Percentiles rank a stretch among this genome's conserved stretches.
These are phyloP conservation scores for Sminthopsis crassicaudata DNA, from an alignment of 2,113 vertebrate genomes.

Conservation along the genomic window DNA sequence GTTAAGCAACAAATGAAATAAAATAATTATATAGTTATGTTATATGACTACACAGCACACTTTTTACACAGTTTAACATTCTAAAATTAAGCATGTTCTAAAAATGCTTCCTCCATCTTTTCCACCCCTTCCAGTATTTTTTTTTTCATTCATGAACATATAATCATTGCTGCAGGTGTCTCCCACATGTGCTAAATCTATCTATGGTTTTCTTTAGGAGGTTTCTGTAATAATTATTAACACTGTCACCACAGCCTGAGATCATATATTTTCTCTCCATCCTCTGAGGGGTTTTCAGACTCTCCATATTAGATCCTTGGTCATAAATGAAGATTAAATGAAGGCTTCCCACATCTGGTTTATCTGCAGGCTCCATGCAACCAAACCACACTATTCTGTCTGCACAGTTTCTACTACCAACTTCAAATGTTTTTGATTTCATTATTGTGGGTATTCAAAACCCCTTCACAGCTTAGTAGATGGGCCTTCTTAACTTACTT, in stretches of 20 bases:
- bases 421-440: background rate
- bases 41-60: accelerated
- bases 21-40: accelerated
- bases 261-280: background rate
- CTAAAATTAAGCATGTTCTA: accelerated
- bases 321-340: background rate
- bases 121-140: accelerated
- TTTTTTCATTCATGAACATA: background rate
- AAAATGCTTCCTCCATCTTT: background rate
- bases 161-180: background rate
- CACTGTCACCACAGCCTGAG: background rate
- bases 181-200: accelerated
- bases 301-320: background rate
- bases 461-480: background rate
- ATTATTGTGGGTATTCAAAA: background rate
- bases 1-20: accelerated
- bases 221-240: background rate
- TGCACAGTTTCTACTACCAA: background rate
- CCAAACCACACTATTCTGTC: background rate
- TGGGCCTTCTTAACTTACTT: background rate
- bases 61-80: accelerated
- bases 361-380: background rate
- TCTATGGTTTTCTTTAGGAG: accelerated
- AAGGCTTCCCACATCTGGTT: background rate
- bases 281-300: background rate